Base-by-base conservation (phyloP, 2,113 vertebrate species). In the Colistium nudipinnis region DNA sequence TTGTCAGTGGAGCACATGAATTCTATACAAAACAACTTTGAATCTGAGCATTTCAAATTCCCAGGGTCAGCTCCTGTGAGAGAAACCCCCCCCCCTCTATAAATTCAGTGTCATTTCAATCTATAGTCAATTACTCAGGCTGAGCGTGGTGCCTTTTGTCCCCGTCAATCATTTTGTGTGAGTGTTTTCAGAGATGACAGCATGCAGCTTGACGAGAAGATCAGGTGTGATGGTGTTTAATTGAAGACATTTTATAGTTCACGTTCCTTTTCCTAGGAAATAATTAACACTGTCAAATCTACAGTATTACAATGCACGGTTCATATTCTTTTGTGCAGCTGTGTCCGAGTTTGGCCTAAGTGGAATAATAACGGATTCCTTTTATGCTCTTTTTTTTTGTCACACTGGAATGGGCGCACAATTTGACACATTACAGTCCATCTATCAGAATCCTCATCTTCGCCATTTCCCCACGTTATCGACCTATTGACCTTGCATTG, bases 41-140 rank as follows among this genome's bases (percentile, higher is more conserved):
- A 60, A 56, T 54, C 62, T 59, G 25, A 25, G 59, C 35, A 61
- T n/a, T n/a, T 35, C 13, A 3, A 12, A 27, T 51, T 65, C 30
- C n/a, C 2, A 5, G 7, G 6, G 22, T 62, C 3, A 6, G 43
- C 41, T 30, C 16, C 24, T 33, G 33, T 41, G n/a, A 14, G 17
- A 54, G 27, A 77, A 67, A 73, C 16, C 24, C 33, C 7, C 45
- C 1, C 38, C 24, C 9, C 19, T 45, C 11, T 57, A 19, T 68
- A 70, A 33, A 25, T 65, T 36, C 49, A 13, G 6, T 78, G 73
- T 82, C 77, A 86, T 78, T 80, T 86, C 62, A 82, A 86, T 85
- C 51, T 41, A 72, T 77, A 61, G 30, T 68, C 70, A 86, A 78
- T 88, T 74, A 88, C 68, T 86, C 82, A 84, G 48, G 14, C 52